Evolutionary conservation across 2,888 invertebrate species (phyloP).

Genomic region (Nephrocerus scutellatus): DNA sequence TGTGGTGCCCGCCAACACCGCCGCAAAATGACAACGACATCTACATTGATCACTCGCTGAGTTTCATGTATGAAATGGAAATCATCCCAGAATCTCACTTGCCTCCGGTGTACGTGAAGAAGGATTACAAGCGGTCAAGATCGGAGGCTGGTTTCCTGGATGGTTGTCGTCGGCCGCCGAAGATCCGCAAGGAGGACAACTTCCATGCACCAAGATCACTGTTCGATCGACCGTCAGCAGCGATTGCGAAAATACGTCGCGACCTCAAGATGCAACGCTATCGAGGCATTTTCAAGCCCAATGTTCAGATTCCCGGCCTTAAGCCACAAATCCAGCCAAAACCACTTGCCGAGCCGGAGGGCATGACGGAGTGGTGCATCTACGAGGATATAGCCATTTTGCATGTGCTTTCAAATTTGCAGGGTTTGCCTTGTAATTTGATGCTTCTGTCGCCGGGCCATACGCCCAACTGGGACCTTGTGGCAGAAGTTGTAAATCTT

Average conservation of each 20-base stretch:
- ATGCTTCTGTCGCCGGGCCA: conserved; percentile 73
- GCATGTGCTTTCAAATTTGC: conserved; percentile 67
- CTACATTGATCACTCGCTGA: conserved; percentile 78
- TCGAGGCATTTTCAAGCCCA: conserved; percentile 53
- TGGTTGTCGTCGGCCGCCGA: conserved; percentile 55
- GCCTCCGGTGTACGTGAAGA: conserved; percentile 73
- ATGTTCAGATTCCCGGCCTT: conserved; percentile 51
- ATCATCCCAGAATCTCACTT: conserved; percentile 70
- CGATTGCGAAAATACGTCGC: conserved; percentile 66
- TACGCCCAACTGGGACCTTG: conserved; percentile 93
- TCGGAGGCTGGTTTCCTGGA: conserved; percentile 57
- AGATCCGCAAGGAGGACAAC: conserved; percentile 65
- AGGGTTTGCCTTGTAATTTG: conserved; percentile 69
- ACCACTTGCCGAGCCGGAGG: conserved; percentile 55
- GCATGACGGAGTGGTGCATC: conserved; percentile 80
- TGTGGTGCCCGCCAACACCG: conserved; percentile 97
- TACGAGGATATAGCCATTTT: conserved; percentile 86
- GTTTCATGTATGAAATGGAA: conserved; percentile 74
- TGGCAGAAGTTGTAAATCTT: conserved; percentile 82
- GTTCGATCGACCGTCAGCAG: conserved; percentile 72
- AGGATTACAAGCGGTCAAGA: conserved; percentile 66
- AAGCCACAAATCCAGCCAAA: conserved; percentile 52
- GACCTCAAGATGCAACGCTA: conserved; percentile 71
- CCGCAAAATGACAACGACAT: conserved; percentile 89
- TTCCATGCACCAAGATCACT: conserved; percentile 71